A percentile compares a stretch with the other conserved stretches of the same genome.
Evolutionary conservation across 2,113 vertebrate species (phyloP).

Genomic region (Calypte anna): DNA sequence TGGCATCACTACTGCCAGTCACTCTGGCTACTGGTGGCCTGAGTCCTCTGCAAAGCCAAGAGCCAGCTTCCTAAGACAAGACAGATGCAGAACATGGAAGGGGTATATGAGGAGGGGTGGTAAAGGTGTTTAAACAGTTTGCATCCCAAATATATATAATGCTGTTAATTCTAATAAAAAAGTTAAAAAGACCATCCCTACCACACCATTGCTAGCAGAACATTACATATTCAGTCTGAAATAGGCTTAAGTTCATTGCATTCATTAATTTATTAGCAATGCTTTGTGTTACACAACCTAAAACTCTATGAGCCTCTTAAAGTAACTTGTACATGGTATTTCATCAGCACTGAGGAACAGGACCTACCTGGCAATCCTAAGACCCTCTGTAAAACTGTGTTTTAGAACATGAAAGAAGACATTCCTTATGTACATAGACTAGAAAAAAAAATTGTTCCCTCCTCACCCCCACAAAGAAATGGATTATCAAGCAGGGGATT

Average conservation of each 20-base stretch:
- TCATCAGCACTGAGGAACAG: background rate
- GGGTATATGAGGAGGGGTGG: no score
- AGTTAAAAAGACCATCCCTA: background rate
- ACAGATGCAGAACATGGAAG: background rate
- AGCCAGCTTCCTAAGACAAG: background rate
- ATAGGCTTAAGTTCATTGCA: background rate
- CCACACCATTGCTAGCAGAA: background rate
- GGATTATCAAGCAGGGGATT: background rate
- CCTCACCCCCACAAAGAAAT: background rate
- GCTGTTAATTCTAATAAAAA: background rate
- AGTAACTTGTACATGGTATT: background rate
- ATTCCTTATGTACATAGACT: background rate
- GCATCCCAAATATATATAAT: background rate
- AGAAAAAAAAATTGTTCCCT: background rate
- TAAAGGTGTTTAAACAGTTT: no score
- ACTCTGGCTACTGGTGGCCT: accelerated
- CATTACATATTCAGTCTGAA: background rate
- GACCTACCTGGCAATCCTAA: background rate
- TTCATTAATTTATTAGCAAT: background rate
- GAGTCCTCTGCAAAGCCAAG: background rate
- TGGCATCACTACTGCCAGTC: accelerated
- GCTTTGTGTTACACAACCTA: background rate
- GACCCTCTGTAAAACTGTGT: background rate
- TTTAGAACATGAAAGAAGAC: background rate
- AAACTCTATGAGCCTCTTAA: background rate